Conservation (phyloP, 2,888 invertebrate species). For the Abscondita cerata region DNA sequence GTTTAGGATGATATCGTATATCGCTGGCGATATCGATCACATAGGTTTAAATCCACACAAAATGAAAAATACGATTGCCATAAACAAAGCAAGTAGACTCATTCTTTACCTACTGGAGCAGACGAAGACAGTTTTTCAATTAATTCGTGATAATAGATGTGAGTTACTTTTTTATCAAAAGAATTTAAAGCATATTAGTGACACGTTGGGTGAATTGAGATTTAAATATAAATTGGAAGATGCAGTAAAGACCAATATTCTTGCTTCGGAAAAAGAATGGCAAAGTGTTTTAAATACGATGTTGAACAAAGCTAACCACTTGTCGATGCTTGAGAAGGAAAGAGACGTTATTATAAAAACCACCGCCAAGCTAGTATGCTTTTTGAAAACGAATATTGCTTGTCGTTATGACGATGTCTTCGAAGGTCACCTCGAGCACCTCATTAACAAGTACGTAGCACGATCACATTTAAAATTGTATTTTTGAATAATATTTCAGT, state of each 20-base stretch:
- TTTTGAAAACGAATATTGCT: conserved; percentile 51
- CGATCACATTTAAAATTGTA: too few species aligned
- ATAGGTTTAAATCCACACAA: conserved; percentile 47
- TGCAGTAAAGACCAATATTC: conserved; percentile 39
- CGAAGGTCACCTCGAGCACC: conserved; percentile 49
- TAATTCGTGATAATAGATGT: conserved; percentile 50
- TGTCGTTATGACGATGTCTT: conserved; percentile 51
- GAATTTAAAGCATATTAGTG: conserved; percentile 38
- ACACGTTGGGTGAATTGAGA: conserved; percentile 45
- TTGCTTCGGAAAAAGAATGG: conserved; percentile 40
- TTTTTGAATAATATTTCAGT: conserved; percentile 37
- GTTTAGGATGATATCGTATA: conserved; percentile 48
- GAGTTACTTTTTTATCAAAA: conserved; percentile 44
- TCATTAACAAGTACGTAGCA: conserved; percentile 51
- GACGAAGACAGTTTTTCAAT: conserved; percentile 51
- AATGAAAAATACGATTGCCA: conserved; percentile 48
- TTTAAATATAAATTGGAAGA: conserved; percentile 43
- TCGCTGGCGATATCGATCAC: conserved; percentile 41
- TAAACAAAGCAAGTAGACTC: conserved; percentile 52
- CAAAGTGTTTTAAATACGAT: conserved; percentile 40
- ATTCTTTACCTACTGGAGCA: conserved; percentile 51
- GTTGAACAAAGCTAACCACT: conserved; percentile 31
- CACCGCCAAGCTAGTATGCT: conserved; percentile 53
- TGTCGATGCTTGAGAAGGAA: conserved; percentile 42
- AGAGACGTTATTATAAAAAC: conserved; percentile 44